Evolutionary conservation across 2,888 invertebrate genomes (phyloP).

Genomic region (Parelbella ahira): DNA sequence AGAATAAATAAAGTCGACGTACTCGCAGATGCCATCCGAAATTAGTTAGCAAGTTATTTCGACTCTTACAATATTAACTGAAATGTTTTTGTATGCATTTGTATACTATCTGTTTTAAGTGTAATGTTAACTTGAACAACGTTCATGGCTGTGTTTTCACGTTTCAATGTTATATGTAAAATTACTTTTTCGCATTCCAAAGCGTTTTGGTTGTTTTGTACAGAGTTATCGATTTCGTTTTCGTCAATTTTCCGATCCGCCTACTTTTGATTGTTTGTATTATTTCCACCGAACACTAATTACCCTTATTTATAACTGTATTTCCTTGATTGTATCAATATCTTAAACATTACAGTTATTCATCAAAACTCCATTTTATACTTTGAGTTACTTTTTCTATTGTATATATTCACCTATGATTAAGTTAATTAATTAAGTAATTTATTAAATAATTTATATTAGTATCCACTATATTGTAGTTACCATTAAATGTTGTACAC

Average conservation of each 20-base stretch:
- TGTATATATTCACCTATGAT: constrained; percentile 51
- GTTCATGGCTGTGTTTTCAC: constrained; percentile 25
- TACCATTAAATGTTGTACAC: constrained; percentile 45
- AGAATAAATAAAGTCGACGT: constrained; percentile 48
- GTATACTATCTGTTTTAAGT: constrained; percentile 17
- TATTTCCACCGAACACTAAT: too few species aligned
- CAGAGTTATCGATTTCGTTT: constrained; percentile 13
- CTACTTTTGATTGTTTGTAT: constrained; percentile 11
- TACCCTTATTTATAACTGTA: too few species aligned
- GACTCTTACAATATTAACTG: constrained; percentile 27
- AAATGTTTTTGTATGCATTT: constrained; percentile 25
- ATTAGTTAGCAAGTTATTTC: constrained; percentile 42
- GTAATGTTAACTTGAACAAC: constrained; percentile 18
- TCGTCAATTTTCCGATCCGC: constrained; percentile 22
- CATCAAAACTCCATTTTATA: too few species aligned
- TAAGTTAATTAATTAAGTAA: constrained; percentile 43
- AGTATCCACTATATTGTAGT: constrained; percentile 44
- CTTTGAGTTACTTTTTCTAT: constrained; percentile 43
- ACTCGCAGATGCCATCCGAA: constrained; percentile 64
- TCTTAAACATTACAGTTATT: too few species aligned
- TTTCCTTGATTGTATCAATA: too few species aligned
- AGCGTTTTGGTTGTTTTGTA: constrained; percentile 30
- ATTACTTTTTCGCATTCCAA: constrained; percentile 18
- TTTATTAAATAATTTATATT: constrained; percentile 55
- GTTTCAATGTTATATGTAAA: constrained; percentile 18